phyloP scores from a whole-genome alignment of 1,140 invertebrate genomes.

The Adelges cooleyi region DNA sequence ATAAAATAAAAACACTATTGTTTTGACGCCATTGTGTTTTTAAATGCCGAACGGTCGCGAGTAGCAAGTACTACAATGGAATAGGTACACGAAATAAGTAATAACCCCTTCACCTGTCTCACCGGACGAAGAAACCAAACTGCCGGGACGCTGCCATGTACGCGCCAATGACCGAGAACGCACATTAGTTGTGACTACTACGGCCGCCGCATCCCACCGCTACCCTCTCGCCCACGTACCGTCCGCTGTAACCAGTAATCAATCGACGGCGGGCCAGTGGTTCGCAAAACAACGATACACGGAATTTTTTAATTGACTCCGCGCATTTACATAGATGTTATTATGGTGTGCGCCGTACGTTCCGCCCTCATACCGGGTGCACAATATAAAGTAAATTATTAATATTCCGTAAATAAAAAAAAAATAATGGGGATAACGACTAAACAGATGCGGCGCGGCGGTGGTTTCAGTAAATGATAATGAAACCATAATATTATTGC shows the following conservation, averaged over 20 bases:
- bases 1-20: neutral
- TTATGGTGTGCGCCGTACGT: no score
- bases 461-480: no score
- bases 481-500: no score
- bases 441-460: no score
- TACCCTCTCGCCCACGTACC: neutral
- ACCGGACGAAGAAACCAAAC: slow-evolving; percentile 8
- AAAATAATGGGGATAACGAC: no score
- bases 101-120: neutral
- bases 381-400: no score
- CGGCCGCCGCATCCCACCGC: neutral
- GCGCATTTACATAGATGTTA: no score
- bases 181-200: neutral
- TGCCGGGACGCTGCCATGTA: neutral
- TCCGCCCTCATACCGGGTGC: no score
- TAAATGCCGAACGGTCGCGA: neutral
- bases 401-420: no score
- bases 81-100: neutral
- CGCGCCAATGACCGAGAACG: slow-evolving; percentile 21
- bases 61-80: neutral
- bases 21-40: neutral
- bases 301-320: neutral
- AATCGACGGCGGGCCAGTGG: slow-evolving; percentile 12
- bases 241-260: slow-evolving; percentile 8
- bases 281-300: neutral